A percentile compares a stretch with the other conserved stretches of the same genome.
Evolutionary conservation across 2,113 vertebrate genomes (phyloP).

Genomic region (Grus americana): DNA sequence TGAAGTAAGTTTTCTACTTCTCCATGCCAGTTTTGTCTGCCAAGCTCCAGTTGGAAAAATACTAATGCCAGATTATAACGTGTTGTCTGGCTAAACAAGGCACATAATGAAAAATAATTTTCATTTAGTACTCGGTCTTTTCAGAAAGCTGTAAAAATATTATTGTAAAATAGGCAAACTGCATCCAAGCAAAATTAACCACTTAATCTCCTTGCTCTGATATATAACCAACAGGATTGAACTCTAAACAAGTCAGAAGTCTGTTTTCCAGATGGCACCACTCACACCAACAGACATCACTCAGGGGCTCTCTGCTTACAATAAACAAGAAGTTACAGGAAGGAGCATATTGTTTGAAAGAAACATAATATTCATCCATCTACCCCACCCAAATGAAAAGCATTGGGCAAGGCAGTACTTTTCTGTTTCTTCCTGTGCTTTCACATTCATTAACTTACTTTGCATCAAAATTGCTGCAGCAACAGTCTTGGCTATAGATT

Average conservation of each 20-base stretch:
- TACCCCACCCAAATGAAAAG: not conserved
- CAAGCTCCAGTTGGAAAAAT: constrained; percentile 6
- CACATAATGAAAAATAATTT: constrained; percentile 27
- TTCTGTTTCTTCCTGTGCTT: not conserved
- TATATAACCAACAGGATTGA: not conserved
- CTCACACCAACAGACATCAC: not conserved
- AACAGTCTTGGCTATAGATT: not conserved
- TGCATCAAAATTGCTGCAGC: not conserved
- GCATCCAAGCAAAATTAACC: constrained; percentile 3
- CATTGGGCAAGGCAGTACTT: not conserved
- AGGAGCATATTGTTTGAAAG: not conserved
- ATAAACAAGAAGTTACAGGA: not conserved
- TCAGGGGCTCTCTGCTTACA: not conserved
- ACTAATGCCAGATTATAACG: constrained; percentile 14
- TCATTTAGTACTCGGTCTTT: not conserved
- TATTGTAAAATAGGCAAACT: not conserved
- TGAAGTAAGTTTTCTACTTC: not conserved
- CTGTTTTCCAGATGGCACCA: not conserved
- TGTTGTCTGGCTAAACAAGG: constrained; percentile 14
- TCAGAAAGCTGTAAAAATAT: constrained; percentile 36
- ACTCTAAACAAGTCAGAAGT: constrained; percentile 1
- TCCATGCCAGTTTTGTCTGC: not conserved
- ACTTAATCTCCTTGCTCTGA: not conserved
- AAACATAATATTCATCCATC: not conserved
- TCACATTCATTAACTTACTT: not conserved